These are phyloP conservation scores for Bibio marci DNA, from an alignment of 2,888 invertebrate species.

Conservation along the genomic window DNA sequence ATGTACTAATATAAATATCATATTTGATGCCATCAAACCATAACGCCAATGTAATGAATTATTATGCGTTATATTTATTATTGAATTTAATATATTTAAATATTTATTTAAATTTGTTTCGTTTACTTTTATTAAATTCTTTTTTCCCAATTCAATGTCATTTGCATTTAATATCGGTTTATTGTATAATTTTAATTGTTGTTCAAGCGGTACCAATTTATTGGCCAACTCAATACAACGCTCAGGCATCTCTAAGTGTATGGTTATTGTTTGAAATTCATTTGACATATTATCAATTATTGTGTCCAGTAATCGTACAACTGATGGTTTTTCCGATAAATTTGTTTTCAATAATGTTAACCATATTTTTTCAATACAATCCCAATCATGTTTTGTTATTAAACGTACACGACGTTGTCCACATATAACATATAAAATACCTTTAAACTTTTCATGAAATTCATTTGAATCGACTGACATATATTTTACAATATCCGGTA, in stretches of 20 bases:
- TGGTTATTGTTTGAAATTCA: constrained; percentile 43
- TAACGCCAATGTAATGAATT: constrained; percentile 63
- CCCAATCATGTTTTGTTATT: constrained; percentile 49
- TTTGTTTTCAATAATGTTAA: constrained; percentile 58
- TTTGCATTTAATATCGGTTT: constrained; percentile 11
- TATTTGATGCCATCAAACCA: constrained; percentile 52
- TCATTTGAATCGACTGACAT: constrained; percentile 40
- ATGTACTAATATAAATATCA: constrained; percentile 55
- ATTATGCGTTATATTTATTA: constrained; percentile 9
- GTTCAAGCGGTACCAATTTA: constrained; percentile 25
- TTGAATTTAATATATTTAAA: constrained; percentile 34
- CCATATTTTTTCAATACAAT: constrained; percentile 52
- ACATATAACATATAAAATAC: constrained; percentile 42
- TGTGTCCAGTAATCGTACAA: constrained; percentile 42
- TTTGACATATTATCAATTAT: constrained; percentile 37
- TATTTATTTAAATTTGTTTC: constrained; percentile 34
- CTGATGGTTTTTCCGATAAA: constrained; percentile 72
- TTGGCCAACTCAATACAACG: constrained; percentile 33
- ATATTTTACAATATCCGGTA: constrained; percentile 42
- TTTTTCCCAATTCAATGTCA: constrained; percentile 25
- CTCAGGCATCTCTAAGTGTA: constrained; percentile 37
- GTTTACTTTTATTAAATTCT: constrained; percentile 24
- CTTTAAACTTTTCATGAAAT: constrained; percentile 56
- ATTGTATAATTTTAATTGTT: no score
- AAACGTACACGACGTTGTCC: constrained; percentile 20